Evolutionary conservation across 2,797 vertebrate species (phyloP).

Genomic region (Brachymystax lenok): DNA sequence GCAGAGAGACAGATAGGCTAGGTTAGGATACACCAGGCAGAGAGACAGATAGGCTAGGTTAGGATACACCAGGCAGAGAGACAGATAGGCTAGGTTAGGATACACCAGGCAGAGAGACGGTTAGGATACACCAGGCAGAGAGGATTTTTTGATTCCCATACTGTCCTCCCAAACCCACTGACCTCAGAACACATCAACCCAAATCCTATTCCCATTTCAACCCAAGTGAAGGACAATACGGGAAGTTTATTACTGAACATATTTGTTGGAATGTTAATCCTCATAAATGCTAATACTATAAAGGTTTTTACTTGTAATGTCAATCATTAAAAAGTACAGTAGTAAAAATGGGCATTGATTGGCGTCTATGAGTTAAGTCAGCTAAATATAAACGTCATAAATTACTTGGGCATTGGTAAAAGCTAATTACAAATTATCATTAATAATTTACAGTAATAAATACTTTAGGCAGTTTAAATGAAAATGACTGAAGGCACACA

Average conservation of each 20-base stretch:
- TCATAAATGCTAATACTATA: constrained; percentile 49
- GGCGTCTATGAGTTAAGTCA: constrained; percentile 21
- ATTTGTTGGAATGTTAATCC: constrained; percentile 48
- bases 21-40: too few relatives aligned
- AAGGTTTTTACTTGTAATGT: constrained; percentile 37
- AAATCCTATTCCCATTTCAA: constrained; percentile 62
- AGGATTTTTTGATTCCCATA: constrained; percentile 52
- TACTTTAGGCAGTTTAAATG: constrained; percentile 2
- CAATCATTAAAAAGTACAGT: constrained; percentile 43
- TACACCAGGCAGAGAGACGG: constrained; percentile 9
- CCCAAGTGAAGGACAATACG: constrained; percentile 17
- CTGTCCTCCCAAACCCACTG: constrained; percentile 50
- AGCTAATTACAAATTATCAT: constrained; percentile 6
- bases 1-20: too few relatives aligned
- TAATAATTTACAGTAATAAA: constrained; percentile 9
- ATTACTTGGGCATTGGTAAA: constrained; percentile 30
- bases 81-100: constrained; percentile 21
- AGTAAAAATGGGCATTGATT: constrained; percentile 34
- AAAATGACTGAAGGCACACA: constrained; percentile 9
- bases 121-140: constrained; percentile 11
- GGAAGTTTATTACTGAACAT: constrained; percentile 50
- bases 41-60: constrained; percentile 28
- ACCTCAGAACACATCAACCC: constrained; percentile 62
- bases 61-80: background rate
- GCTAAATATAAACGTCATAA: constrained; percentile 31